phyloP scores from a whole-genome alignment of 1,140 invertebrate species.

The Tetraneura akinire region DNA sequence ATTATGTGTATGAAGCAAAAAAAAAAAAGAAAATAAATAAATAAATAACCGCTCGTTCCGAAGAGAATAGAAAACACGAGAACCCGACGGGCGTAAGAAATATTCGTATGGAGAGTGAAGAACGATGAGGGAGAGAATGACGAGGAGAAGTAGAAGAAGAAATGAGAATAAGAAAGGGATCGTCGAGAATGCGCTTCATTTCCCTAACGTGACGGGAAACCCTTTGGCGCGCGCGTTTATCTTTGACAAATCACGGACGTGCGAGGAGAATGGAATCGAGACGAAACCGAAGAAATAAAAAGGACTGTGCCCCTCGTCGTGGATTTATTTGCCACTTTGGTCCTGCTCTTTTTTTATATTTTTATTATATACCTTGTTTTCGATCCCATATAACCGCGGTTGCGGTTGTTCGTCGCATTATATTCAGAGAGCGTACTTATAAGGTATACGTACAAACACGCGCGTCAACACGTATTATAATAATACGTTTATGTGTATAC shows the following conservation, averaged over 20 bases:
- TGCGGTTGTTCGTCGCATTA: not conserved
- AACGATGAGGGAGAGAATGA: too few relatives aligned
- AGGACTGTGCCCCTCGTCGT: not conserved
- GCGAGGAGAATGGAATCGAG: constrained; percentile 17
- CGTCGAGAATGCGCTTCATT: constrained; percentile 27
- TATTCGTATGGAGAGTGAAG: too few relatives aligned
- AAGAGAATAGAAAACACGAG: too few relatives aligned
- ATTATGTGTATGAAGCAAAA: too few relatives aligned
- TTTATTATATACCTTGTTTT: not conserved
- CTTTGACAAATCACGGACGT: constrained; percentile 37
- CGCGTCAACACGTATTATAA: not conserved
- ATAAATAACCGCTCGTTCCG: too few relatives aligned
- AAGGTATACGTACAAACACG: not conserved
- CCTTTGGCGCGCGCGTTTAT: not conserved
- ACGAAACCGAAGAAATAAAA: not conserved
- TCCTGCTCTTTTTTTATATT: not conserved
- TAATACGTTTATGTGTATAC: not conserved
- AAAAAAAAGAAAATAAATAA: not conserved
- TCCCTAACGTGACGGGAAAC: constrained; percentile 1
- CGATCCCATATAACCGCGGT: not conserved
- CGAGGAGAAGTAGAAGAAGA: not conserved
- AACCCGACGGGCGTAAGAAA: too few relatives aligned
- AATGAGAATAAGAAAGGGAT: not conserved
- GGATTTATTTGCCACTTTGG: constrained; percentile 36
- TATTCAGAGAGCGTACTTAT: constrained; percentile 18